A percentile compares a stretch with the other conserved stretches of the same genome.
phyloP scores from a whole-genome alignment of 1,140 invertebrate species.

The Trichoplusia ni region DNA sequence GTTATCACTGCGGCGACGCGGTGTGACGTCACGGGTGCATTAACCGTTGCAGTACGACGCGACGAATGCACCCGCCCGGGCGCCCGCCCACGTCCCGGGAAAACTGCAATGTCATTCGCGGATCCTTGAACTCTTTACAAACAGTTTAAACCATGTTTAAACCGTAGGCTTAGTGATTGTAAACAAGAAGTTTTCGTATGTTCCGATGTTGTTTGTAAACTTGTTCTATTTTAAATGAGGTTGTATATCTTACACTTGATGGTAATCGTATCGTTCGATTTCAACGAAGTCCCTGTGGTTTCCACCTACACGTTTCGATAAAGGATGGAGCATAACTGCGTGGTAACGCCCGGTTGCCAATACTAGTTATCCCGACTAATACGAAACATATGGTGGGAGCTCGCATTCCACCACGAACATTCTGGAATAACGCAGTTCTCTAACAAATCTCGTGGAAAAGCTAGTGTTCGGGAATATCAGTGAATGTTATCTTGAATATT shows the following conservation, averaged over 20 bases:
- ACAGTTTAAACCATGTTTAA: constrained; percentile 13
- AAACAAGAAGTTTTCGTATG: neutral
- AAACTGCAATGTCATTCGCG: constrained; percentile 30
- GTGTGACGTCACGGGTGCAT: constrained; percentile 62
- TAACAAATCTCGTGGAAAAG: constrained; percentile 43
- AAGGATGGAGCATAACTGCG: constrained; percentile 21
- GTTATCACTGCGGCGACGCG: constrained; percentile 34
- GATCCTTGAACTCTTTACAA: constrained; percentile 26
- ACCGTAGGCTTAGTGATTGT: neutral
- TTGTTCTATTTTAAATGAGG: neutral
- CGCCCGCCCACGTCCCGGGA: constrained; percentile 29
- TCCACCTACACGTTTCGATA: constrained; percentile 16
- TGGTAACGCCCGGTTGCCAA: constrained; percentile 27
- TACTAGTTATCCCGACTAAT: constrained; percentile 37
- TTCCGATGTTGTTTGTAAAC: neutral
- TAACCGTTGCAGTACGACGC: constrained; percentile 27
- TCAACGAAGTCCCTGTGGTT: neutral
- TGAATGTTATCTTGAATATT: constrained; percentile 27
- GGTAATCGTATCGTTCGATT: neutral
- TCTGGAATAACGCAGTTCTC: constrained; percentile 56
- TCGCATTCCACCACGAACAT: constrained; percentile 55
- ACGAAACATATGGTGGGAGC: constrained; percentile 63
- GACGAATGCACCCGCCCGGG: constrained; percentile 24
- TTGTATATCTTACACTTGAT: too few species aligned
- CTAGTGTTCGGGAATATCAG: constrained; percentile 35